Evolutionary conservation across 1,140 invertebrate species (phyloP), one percentile per base, ranked within the genome.

Genomic region (Panagrolaimus sp.): DNA sequence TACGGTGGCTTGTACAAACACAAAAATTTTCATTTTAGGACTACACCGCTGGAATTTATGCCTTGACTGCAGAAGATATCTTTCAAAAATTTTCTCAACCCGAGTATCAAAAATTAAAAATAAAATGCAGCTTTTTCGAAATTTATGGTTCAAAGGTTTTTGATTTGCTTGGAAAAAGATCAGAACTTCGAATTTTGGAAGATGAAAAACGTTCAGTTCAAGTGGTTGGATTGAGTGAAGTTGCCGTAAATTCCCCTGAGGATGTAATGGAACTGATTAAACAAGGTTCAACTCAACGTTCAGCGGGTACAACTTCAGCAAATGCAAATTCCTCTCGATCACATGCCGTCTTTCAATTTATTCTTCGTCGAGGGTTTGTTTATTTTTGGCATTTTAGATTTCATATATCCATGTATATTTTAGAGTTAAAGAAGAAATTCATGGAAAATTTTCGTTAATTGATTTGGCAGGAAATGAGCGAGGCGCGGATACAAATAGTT

Each of bases 401-500:
- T n/a, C n/a, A n/a, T n/a, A n/a, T n/a, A n/a, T n/a, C n/a, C n/a
- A n/a, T n/a, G n/a, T n/a, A n/a, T n/a, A n/a, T 77, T 77, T 52
- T 65, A 77, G 75, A 43, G 63, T 65, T 14, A 71, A 74, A n/a
- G 68, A 78, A 17, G 83, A 79, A 83, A 86, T 96, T 63, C 90
- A 95, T 84, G 96, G 96, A 46, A 98, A 98, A 86, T 98, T 99
- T 84, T 98, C 94, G 12, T 88, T 99, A 44, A 98, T 98, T 83
- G 96, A 98, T 89, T 88, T 98, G 81, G 95, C 95, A 74, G 95
- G 93, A 63, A 98, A 98, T 87, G 96, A 98, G 86, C 88, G 96
- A 71, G 96, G 95, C 63, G 94, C 94, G 10, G 96, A 98, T 84
- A 98, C 95, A 28, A 93, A 90, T 15, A 94, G 91, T 77, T 90